Conservation (phyloP, 2,797 vertebrate species). For the Rhinoraja longicauda region DNA sequence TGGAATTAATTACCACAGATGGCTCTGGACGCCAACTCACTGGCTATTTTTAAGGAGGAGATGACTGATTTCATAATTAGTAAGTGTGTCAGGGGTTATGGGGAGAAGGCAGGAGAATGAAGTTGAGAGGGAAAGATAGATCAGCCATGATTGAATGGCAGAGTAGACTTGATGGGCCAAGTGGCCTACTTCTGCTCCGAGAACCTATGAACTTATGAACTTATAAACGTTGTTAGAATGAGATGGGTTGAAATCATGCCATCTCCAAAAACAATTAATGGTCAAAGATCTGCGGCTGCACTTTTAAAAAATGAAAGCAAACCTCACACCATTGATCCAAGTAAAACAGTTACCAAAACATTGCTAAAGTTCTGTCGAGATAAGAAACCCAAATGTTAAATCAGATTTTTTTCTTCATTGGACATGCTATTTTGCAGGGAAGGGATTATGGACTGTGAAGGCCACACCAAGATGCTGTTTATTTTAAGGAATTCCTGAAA, state of each 20-base stretch:
- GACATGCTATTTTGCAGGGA: not conserved
- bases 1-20: no score
- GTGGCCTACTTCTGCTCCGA: no score
- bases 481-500: constrained; percentile 36
- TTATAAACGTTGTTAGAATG: not conserved
- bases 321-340: not conserved
- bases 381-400: not conserved
- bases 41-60: no score
- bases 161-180: no score
- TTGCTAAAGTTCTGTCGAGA: not conserved
- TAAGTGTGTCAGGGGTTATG: no score
- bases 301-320: not conserved
- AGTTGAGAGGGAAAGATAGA: no score
- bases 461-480: constrained; percentile 35
- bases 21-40: no score
- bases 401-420: not conserved
- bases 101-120: no score
- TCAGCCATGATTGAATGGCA: no score
- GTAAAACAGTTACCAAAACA: not conserved
- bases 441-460: not conserved
- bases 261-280: not conserved
- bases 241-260: not conserved
- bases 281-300: not conserved
- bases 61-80: no score
- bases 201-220: no score